A percentile compares a stretch with the other conserved stretches of the same genome.
phyloP scores from a whole-genome alignment of 1,140 invertebrate genomes.

The Euborellia annulipes region DNA sequence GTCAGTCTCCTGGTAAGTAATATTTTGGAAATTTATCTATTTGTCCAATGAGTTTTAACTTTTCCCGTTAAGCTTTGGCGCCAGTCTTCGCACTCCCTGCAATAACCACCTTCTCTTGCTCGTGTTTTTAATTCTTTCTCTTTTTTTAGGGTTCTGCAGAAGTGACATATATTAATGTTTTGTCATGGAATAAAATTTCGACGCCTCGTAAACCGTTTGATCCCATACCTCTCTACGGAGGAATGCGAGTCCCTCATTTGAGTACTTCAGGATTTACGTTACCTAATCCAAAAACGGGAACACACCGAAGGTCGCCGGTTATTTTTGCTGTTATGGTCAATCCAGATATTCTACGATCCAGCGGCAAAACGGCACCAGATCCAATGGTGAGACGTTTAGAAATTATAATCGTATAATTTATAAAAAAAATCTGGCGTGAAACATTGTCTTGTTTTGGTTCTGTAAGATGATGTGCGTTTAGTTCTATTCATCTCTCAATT shows the following conservation, averaged over 20 bases:
- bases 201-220: conserved; percentile 42
- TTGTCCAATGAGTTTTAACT: too few relatives aligned
- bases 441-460: too few relatives aligned
- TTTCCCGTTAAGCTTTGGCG: too few relatives aligned
- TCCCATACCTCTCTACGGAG: conserved; percentile 48
- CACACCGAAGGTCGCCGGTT: conserved; percentile 22
- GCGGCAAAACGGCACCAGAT: conserved; percentile 46
- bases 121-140: neutral
- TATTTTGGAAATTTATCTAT: too few relatives aligned
- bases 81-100: too few relatives aligned
- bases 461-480: too few relatives aligned
- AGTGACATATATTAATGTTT: conserved; percentile 44
- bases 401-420: too few relatives aligned
- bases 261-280: neutral
- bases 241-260: conserved; percentile 33
- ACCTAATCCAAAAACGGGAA: neutral
- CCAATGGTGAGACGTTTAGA: too few relatives aligned
- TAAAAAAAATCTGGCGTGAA: too few relatives aligned
- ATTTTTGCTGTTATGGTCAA: conserved; percentile 56
- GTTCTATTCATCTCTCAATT: too few relatives aligned
- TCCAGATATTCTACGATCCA: conserved; percentile 44
- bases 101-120: too few relatives aligned
- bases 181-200: conserved; percentile 53
- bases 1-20: too few relatives aligned
- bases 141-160: conserved; percentile 22